phyloP scores from a whole-genome alignment of 2,113 vertebrate species.

The Trematocara nigrifrons region DNA sequence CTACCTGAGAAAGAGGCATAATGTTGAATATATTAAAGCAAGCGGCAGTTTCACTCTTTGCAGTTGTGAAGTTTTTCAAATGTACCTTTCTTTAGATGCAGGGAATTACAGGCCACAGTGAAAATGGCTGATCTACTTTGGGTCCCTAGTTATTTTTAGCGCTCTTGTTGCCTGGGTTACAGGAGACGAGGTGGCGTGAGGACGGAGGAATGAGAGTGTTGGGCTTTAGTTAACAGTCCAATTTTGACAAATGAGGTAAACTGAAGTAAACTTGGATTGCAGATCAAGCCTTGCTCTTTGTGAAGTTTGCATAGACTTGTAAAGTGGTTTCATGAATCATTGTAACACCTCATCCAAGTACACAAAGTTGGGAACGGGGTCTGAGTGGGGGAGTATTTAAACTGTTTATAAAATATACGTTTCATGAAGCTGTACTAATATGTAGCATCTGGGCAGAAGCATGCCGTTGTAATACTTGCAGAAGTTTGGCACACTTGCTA shows the following conservation, averaged over 20 bases:
- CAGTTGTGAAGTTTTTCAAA: slow-evolving; percentile 33
- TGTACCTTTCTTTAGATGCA: slow-evolving; percentile 43
- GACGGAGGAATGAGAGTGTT: slow-evolving; percentile 25
- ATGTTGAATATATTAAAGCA: neutral
- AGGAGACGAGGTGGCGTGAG: slow-evolving; percentile 49
- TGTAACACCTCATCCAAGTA: neutral
- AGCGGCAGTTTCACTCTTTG: neutral
- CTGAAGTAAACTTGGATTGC: neutral
- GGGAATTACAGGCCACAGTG: slow-evolving; percentile 60
- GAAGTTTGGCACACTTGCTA: neutral
- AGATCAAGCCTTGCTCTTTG: neutral
- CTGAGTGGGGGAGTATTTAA: neutral
- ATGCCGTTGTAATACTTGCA: neutral
- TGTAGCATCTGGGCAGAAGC: neutral
- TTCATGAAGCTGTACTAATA: neutral
- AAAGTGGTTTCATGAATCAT: neutral
- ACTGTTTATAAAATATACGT: neutral
- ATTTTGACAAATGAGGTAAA: slow-evolving; percentile 12
- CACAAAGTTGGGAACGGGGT: neutral
- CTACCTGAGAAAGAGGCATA: neutral
- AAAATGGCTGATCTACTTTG: slow-evolving; percentile 67
- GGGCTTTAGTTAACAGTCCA: neutral
- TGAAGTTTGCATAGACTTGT: neutral
- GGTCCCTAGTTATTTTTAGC: slow-evolving; percentile 75
- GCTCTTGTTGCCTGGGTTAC: slow-evolving; percentile 75